phyloP scores from a whole-genome alignment of 1,140 invertebrate genomes.

The Sinella curviseta region DNA sequence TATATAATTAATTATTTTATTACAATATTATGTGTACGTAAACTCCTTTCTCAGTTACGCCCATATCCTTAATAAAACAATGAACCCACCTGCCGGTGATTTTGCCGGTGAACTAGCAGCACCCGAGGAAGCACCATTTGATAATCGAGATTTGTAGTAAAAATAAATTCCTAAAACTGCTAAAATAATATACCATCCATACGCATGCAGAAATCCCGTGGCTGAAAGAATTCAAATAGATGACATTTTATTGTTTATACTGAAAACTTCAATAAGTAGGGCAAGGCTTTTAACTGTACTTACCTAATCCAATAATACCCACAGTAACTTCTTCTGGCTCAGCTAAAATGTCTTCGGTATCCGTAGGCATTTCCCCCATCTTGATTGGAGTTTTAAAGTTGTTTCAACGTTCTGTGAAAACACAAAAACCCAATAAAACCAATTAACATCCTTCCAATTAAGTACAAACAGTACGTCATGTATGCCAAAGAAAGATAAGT shows the following conservation, averaged over 20 bases:
- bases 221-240: neutral
- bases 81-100: neutral
- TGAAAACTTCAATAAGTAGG: neutral
- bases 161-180: constrained; percentile 12
- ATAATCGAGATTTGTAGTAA: neutral
- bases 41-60: neutral
- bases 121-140: neutral
- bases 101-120: neutral
- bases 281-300: neutral
- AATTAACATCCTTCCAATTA: too few species aligned
- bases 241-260: too few species aligned
- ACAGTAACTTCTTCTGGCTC: neutral
- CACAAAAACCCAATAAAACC: too few species aligned
- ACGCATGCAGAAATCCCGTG: neutral
- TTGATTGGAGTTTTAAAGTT: neutral
- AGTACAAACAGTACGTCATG: too few species aligned
- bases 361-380: neutral
- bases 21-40: neutral
- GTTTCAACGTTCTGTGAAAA: neutral
- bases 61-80: too few species aligned
- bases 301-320: neutral
- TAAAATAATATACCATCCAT: constrained; percentile 35
- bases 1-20: neutral
- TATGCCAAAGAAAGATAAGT: too few species aligned
- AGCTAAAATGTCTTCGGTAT: neutral